Percentiles rank a stretch among this genome's conserved stretches.
These are phyloP conservation scores for Phorcus lineatus DNA, from an alignment of 2,888 invertebrate genomes.

Conservation along the genomic window DNA sequence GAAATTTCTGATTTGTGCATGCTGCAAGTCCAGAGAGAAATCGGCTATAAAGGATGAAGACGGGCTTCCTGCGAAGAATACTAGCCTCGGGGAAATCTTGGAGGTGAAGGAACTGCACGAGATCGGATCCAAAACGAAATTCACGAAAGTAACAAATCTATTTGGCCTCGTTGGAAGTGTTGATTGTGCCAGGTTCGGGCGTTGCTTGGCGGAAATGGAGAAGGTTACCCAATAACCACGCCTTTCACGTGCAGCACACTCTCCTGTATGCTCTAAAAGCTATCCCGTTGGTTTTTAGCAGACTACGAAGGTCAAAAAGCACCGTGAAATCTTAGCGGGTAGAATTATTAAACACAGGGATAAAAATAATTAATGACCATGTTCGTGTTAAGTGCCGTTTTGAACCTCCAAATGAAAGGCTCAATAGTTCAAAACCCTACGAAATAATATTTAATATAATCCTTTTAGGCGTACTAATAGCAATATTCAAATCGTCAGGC, in stretches of 20 bases:
- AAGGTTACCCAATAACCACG: background rate
- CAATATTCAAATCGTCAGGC: no score
- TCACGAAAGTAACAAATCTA: constrained; percentile 7
- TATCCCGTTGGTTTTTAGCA: background rate
- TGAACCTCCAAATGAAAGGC: no score
- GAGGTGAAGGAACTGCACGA: background rate
- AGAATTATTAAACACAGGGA: constrained; percentile 4
- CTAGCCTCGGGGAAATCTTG: constrained; percentile 7
- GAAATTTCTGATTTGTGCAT: constrained; percentile 13
- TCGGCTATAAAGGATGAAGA: background rate
- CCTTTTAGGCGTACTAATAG: no score
- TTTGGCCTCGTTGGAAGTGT: background rate
- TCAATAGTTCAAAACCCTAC: no score
- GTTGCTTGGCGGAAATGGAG: no score
- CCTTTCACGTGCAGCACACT: background rate
- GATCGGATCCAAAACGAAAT: background rate
- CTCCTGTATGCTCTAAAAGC: background rate
- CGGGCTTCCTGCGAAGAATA: background rate
- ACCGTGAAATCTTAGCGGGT: background rate
- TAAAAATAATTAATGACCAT: constrained; percentile 10
- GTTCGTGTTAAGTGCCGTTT: background rate
- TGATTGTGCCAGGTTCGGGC: background rate
- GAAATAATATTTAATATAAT: no score
- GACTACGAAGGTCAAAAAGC: constrained; percentile 4
- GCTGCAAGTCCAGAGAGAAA: background rate